These are phyloP conservation scores for Hypomesus transpacificus DNA, from an alignment of 2,113 vertebrate genomes.

Conservation along the genomic window DNA sequence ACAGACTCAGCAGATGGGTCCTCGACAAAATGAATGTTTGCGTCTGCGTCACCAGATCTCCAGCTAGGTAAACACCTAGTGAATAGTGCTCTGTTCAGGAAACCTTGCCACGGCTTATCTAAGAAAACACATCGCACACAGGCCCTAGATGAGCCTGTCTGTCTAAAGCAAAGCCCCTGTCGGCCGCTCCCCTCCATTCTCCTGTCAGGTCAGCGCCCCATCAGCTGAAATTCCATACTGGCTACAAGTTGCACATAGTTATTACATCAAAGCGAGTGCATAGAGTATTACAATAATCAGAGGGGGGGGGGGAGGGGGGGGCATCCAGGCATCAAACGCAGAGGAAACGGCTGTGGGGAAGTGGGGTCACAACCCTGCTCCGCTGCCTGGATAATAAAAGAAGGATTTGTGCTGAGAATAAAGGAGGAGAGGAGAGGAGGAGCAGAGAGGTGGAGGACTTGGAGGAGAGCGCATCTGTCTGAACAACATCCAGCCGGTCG, in stretches of 20 bases:
- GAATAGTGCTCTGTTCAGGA: too few species aligned
- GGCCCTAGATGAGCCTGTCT: constrained; percentile 2
- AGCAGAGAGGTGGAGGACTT: constrained; percentile 43
- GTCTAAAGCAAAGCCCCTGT: constrained; percentile 13
- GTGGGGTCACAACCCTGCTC: constrained; percentile 65
- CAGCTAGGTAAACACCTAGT: too few species aligned
- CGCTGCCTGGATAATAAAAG: constrained; percentile 65
- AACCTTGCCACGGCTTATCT: too few species aligned
- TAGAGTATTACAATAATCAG: constrained; percentile 66
- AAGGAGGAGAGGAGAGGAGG: constrained; percentile 47
- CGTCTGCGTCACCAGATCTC: too few species aligned
- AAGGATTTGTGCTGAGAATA: constrained; percentile 66
- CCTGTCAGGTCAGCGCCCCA: constrained; percentile 48
- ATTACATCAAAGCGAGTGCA: constrained; percentile 68
- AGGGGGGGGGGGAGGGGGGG: constrained; percentile 23
- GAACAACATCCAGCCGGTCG: constrained; percentile 46
- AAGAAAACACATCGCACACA: background rate
- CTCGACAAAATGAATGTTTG: too few species aligned
- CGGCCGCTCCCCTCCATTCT: constrained; percentile 19
- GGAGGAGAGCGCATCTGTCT: constrained; percentile 37
- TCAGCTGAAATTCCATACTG: constrained; percentile 53
- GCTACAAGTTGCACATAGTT: constrained; percentile 62
- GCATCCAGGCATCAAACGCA: constrained; percentile 49
- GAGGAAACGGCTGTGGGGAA: constrained; percentile 62
- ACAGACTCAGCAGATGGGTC: too few species aligned